These are phyloP conservation scores for Lampris incognitus DNA, from an alignment of 2,113 vertebrate genomes.

Conservation along the genomic window DNA sequence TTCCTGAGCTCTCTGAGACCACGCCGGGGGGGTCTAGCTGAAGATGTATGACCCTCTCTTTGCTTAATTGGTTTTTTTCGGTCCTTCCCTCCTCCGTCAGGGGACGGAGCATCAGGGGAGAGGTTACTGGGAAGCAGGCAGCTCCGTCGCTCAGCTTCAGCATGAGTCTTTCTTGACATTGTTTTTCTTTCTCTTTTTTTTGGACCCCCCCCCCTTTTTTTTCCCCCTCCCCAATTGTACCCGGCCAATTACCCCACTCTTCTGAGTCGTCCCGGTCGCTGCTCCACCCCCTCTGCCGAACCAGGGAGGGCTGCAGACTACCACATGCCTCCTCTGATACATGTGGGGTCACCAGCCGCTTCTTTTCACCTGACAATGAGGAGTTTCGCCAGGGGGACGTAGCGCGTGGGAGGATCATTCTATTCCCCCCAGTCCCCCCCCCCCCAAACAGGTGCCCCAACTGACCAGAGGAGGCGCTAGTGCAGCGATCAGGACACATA, in stretches of 20 bases:
- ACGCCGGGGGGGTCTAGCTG: conserved; percentile 15
- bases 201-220: conserved; percentile 4
- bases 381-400: no score
- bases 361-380: no score
- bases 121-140: conserved; percentile 29
- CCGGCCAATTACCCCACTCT: not conserved
- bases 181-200: conserved; percentile 10
- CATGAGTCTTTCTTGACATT: not conserved
- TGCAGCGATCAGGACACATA: no score
- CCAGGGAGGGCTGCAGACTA: no score
- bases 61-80: conserved; percentile 45
- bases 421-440: no score
- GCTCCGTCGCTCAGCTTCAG: conserved; percentile 13
- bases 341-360: no score
- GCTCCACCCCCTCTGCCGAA: no score
- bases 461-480: no score
- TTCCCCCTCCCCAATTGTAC: not conserved
- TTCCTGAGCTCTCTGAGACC: conserved; percentile 49
- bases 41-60: conserved; percentile 42
- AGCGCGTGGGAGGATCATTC: no score
- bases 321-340: no score
- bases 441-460: no score
- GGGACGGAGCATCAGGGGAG: conserved; percentile 10
- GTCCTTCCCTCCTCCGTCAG: conserved; percentile 21
- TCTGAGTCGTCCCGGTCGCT: not conserved